A percentile compares a stretch with the other conserved stretches of the same genome.
phyloP scores from a whole-genome alignment of 2,888 invertebrate genomes.

The Odontomyia ornata region DNA sequence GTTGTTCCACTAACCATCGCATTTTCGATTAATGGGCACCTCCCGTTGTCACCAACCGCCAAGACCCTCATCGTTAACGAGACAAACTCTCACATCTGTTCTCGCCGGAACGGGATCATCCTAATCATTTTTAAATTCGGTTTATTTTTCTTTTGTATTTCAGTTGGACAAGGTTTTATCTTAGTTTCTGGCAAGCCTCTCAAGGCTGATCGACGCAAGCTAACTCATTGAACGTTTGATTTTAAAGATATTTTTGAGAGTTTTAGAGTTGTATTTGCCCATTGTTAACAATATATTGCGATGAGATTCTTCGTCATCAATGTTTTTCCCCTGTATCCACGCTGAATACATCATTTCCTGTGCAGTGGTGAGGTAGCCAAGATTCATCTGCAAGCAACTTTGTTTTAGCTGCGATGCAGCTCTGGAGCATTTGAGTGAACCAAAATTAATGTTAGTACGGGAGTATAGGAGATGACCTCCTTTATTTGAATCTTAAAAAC shows the following conservation, averaged over 20 bases:
- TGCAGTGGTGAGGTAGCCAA: slow-evolving; percentile 27
- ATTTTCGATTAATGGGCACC: too few species aligned
- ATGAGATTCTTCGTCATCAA: not conserved
- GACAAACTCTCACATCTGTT: too few species aligned
- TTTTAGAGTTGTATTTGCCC: slow-evolving; percentile 1
- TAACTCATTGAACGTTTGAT: too few species aligned
- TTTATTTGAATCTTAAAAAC: slow-evolving; percentile 32
- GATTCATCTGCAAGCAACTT: slow-evolving; percentile 36
- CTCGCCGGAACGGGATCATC: too few species aligned
- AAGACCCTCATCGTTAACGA: too few species aligned
- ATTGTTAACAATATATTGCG: slow-evolving; percentile 3
- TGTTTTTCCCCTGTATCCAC: slow-evolving; percentile 15
- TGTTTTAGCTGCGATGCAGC: not conserved
- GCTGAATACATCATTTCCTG: slow-evolving; percentile 33
- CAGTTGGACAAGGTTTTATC: too few species aligned
- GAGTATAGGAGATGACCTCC: not conserved
- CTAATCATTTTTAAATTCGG: too few species aligned
- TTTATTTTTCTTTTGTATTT: too few species aligned
- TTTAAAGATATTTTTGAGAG: too few species aligned
- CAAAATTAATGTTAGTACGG: slow-evolving; percentile 12
- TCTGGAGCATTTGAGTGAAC: slow-evolving; percentile 4
- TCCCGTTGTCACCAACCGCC: too few species aligned
- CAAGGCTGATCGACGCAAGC: not conserved
- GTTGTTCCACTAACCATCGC: too few species aligned
- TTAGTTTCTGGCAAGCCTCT: not conserved